Evolutionary conservation across 64 coral and sea anemone species (phyloP).

Genomic region (Dendronephthya gigantea): DNA sequence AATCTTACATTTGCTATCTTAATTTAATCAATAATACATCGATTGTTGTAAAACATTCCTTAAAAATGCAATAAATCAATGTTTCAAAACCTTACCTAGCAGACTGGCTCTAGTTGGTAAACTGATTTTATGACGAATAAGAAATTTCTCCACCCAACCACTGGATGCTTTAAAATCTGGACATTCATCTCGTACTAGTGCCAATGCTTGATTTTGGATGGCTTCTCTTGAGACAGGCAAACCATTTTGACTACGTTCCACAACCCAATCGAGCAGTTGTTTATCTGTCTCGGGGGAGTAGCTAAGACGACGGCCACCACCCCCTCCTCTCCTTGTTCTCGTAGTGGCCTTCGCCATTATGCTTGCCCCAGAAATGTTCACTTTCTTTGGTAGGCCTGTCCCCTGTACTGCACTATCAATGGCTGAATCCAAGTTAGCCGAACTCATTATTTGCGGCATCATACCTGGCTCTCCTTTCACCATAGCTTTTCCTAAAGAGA

Average conservation of each 20-base stretch:
- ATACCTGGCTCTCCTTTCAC: neutral
- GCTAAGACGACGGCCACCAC: constrained; percentile 73
- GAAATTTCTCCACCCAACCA: constrained; percentile 98
- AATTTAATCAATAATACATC: too few relatives aligned
- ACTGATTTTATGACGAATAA: constrained; percentile 69
- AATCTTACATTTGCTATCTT: too few relatives aligned
- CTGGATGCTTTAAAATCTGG: constrained; percentile 95
- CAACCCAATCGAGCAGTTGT: constrained; percentile 79
- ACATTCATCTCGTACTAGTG: constrained; percentile 69
- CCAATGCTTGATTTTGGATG: constrained; percentile 63
- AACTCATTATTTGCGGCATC: neutral
- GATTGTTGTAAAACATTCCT: neutral
- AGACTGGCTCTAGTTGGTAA: constrained; percentile 45
- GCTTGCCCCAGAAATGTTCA: constrained; percentile 46
- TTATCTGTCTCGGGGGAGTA: constrained; percentile 95
- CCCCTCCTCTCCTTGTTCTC: constrained; percentile 48
- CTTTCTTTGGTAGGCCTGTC: neutral
- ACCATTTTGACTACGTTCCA: constrained; percentile 69
- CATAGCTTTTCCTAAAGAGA: neutral
- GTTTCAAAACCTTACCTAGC: neutral
- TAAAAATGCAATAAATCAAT: neutral
- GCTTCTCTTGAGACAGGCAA: constrained; percentile 94
- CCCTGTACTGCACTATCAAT: neutral
- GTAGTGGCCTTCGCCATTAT: constrained; percentile 45
- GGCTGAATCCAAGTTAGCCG: neutral